Evolutionary conservation across 2,113 vertebrate genomes (phyloP), one percentile per base, ranked within the genome.

Genomic region (Alethe diademata): DNA sequence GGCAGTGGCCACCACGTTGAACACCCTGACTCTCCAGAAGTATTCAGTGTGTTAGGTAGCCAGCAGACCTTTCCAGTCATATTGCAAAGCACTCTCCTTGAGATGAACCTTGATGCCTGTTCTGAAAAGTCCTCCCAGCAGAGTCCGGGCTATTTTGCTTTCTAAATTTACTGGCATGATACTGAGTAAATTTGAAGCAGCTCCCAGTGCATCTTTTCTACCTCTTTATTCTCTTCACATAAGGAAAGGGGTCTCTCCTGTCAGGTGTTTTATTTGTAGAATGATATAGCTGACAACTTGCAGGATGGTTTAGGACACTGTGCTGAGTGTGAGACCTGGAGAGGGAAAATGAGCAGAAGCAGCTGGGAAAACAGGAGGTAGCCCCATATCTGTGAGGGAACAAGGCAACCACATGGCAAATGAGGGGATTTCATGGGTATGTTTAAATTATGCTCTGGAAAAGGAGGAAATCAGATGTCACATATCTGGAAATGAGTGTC

Each of bases 1-100:
- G 31, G 35, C 28, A 64, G 26, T 0, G 0, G 5, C 16, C 54
- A 60, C 25, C 43, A 14, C 0, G 0, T 1, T 40, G 17, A n/a
- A 42, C 23, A 43, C 6, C 7, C 19, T 5, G 1, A 42, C 8
- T 29, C 26, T 47, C 11, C 53, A 36, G 38, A 17, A 53, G 18
- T 3, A 11, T 33, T 60, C 24, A 14, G 13, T n/a, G 40, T 23
- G 3, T 43, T 19, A 14, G 42, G 66, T 62, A 78, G 26, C 11
- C 26, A 56, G 3, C 8, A 80, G 31, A 12, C 5, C 8, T 60
- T 60, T 48, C 11, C 20, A 58, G 40, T 23, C 15, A 5, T 6
- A 10, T 11, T 67, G 18, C 13, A 67, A 87, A 50, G 1, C 23
- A 5, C n/a, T 69, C 25, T 43, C 40, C 48, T 48, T 40, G 45